Conservation (phyloP, 2,113 vertebrate genomes). For the Probosciger aterrimus region DNA sequence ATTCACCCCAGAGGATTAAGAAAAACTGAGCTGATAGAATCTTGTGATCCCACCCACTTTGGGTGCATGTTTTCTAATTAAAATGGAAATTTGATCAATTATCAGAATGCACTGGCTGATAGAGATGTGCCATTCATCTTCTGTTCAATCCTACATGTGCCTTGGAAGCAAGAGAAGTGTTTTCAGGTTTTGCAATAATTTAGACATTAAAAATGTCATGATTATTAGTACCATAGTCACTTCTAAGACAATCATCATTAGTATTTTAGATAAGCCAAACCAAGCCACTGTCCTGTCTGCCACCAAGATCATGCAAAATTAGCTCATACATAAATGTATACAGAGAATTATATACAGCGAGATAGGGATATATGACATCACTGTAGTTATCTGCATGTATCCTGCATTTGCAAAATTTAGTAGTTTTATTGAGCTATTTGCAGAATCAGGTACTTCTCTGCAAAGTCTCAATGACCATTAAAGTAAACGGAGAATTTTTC, state of each 20-base stretch:
- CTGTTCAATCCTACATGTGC: not conserved
- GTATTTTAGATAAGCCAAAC: not conserved
- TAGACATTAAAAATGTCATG: not conserved
- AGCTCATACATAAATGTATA: not conserved
- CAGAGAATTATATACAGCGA: not conserved
- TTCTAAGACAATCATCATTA: not conserved
- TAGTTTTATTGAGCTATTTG: not conserved
- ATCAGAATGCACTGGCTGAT: constrained; percentile 37
- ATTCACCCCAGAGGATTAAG: constrained; percentile 15
- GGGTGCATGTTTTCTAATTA: constrained; percentile 55
- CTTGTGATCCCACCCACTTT: constrained; percentile 38
- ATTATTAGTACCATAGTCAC: not conserved
- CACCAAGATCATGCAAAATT: not conserved
- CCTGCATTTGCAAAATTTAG: not conserved
- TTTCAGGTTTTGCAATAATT: constrained; percentile 23
- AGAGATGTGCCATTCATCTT: constrained; percentile 36
- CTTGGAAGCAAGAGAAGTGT: not conserved
- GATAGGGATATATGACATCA: not conserved
- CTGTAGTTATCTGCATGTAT: not conserved
- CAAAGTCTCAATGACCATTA: not conserved
- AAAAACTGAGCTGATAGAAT: constrained; percentile 43
- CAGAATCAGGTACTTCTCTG: not conserved
- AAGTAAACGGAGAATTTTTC: not conserved
- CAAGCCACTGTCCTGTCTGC: not conserved
- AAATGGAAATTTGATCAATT: constrained; percentile 67